These are phyloP conservation scores for Sterna hirundo DNA, from an alignment of 2,113 vertebrate genomes.

Conservation along the genomic window DNA sequence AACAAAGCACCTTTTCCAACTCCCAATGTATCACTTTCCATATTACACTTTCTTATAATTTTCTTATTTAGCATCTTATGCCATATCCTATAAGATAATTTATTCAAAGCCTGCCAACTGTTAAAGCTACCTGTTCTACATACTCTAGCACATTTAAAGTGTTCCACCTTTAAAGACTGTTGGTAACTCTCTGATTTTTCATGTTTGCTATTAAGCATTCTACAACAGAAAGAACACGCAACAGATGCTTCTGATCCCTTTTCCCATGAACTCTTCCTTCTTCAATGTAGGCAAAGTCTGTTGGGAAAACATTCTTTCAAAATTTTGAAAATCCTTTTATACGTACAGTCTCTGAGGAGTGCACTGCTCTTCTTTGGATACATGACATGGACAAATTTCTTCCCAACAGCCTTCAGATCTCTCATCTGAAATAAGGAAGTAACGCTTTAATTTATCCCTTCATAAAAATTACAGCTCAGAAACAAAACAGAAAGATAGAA, in stretches of 20 bases:
- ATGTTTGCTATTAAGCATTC: not conserved
- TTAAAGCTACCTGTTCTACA: not conserved
- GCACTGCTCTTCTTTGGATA: constrained; percentile 92
- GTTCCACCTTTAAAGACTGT: not conserved
- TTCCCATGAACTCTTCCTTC: not conserved
- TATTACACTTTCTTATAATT: not conserved
- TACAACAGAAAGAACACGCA: not conserved
- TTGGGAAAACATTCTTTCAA: not conserved
- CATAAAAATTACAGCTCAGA: not conserved
- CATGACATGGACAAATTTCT: constrained; percentile 96
- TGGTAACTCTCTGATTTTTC: not conserved
- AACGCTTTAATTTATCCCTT: not conserved
- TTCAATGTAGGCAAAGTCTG: not conserved
- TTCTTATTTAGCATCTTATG: not conserved
- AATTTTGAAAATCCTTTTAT: not conserved
- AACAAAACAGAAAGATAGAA: not conserved
- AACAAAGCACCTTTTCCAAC: not conserved
- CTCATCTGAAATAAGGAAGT: constrained; percentile 81
- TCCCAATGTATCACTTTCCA: not conserved
- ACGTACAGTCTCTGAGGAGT: constrained; percentile 91
- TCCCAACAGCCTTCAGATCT: constrained; percentile 93
- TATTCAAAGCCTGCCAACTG: not conserved
- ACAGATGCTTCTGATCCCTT: not conserved
- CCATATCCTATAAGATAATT: fast-evolving
- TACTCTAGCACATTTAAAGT: no score